Conservation (phyloP, 2,113 vertebrate genomes). For the Xyliphius kryptos region DNA sequence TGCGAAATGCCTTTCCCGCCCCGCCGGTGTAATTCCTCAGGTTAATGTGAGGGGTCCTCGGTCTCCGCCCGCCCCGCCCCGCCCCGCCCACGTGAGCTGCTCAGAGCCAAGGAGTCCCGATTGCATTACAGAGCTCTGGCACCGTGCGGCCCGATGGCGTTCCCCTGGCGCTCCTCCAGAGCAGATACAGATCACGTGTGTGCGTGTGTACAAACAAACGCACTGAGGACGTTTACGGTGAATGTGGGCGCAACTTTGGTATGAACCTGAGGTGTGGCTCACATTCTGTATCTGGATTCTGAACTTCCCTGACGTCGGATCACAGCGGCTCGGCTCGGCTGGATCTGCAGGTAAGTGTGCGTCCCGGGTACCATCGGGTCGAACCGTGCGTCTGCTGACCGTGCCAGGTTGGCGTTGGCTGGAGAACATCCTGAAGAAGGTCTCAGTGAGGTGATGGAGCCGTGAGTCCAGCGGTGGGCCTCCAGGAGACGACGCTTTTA, state of each 20-base stretch:
- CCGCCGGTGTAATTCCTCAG: conserved; percentile 60
- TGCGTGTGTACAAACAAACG: conserved; percentile 16
- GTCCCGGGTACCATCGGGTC: not conserved
- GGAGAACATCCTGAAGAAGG: too few relatives aligned
- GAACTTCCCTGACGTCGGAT: not conserved
- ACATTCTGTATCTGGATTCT: not conserved
- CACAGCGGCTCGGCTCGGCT: not conserved
- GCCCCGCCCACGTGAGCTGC: not conserved
- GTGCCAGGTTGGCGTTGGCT: too few relatives aligned
- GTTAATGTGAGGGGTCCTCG: conserved; percentile 48
- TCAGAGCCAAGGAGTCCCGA: conserved; percentile 32
- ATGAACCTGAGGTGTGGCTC: conserved; percentile 14
- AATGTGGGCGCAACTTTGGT: not conserved
- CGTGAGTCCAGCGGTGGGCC: too few relatives aligned
- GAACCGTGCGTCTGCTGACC: too few relatives aligned
- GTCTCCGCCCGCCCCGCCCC: not conserved
- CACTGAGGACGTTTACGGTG: conserved; percentile 32
- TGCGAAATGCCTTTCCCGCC: conserved; percentile 59
- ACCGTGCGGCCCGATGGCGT: conserved; percentile 70
- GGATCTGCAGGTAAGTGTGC: conserved; percentile 4
- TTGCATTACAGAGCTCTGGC: conserved; percentile 63
- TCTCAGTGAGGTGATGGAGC: too few relatives aligned
- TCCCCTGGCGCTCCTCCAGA: conserved; percentile 68
- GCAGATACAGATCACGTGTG: conserved; percentile 24
- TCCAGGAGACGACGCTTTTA: too few relatives aligned